Evolutionary conservation across 2,797 vertebrate genomes (phyloP).

Genomic region (Sebastes baramenuke): DNA sequence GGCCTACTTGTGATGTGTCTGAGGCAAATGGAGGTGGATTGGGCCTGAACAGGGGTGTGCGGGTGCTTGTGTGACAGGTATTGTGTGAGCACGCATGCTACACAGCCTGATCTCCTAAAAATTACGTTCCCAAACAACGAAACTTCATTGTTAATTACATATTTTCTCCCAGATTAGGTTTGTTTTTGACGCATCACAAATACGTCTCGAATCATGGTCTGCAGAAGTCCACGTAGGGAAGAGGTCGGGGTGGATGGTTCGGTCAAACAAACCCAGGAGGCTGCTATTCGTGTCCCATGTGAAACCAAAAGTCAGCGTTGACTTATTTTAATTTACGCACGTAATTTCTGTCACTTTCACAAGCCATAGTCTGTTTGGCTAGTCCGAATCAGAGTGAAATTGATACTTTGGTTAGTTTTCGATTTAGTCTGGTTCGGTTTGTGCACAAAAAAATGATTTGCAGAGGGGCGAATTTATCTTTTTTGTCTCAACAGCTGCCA

Average conservation of each 20-base stretch:
- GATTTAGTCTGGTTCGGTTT: too few species aligned
- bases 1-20: slow-evolving; percentile 51
- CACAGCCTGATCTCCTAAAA: background rate
- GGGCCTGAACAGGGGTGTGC: slow-evolving; percentile 3
- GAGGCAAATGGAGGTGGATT: slow-evolving; percentile 53
- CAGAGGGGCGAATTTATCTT: too few species aligned
- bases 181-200: background rate
- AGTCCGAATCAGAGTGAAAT: too few species aligned
- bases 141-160: background rate
- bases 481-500: background rate
- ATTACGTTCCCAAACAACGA: background rate
- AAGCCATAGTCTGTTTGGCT: background rate
- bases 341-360: rapidly evolving
- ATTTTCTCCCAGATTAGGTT: background rate
- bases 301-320: background rate
- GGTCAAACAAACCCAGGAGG: background rate
- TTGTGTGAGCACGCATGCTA: background rate
- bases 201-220: background rate
- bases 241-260: background rate
- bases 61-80: slow-evolving; percentile 20
- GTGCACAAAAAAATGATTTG: too few species aligned
- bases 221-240: background rate
- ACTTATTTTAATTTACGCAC: background rate
- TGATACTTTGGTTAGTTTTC: too few species aligned
- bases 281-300: background rate